These are phyloP conservation scores for Semicossyphus pulcher DNA, from an alignment of 2,113 vertebrate species.

Conservation along the genomic window DNA sequence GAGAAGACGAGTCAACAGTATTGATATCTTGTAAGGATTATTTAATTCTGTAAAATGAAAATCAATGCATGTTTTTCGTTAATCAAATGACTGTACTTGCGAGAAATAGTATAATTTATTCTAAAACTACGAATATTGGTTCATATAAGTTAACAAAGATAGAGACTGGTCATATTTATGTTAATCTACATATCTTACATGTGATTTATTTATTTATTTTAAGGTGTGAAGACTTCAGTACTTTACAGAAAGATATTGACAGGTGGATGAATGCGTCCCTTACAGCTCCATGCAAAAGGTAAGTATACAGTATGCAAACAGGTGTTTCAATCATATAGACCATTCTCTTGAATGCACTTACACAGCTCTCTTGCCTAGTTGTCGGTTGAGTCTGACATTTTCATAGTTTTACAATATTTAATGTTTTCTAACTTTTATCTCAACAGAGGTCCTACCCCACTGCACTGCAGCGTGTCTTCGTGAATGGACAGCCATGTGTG, in stretches of 20 bases:
- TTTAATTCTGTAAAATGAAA: too few species aligned
- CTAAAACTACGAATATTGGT: too few species aligned
- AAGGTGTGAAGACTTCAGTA: neutral
- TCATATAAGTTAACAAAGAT: too few species aligned
- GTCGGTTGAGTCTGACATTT: neutral
- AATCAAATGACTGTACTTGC: too few species aligned
- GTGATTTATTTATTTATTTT: neutral
- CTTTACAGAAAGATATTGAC: too few species aligned
- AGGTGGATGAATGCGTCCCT: neutral
- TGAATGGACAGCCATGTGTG: neutral
- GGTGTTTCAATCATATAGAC: too few species aligned
- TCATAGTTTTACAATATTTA: neutral
- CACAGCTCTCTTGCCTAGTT: neutral
- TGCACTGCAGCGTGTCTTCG: neutral
- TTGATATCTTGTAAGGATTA: neutral
- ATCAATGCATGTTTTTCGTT: too few species aligned
- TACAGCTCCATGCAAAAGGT: neutral
- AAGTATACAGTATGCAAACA: conserved; percentile 1
- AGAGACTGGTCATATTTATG: too few species aligned
- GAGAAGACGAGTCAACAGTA: neutral
- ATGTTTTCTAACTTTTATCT: neutral
- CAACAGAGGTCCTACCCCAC: neutral
- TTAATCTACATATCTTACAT: neutral
- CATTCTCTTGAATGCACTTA: neutral
- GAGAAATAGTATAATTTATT: too few species aligned